Base-by-base conservation (phyloP, 2,888 invertebrate genomes). In the Dicranocentrus wangi region DNA sequence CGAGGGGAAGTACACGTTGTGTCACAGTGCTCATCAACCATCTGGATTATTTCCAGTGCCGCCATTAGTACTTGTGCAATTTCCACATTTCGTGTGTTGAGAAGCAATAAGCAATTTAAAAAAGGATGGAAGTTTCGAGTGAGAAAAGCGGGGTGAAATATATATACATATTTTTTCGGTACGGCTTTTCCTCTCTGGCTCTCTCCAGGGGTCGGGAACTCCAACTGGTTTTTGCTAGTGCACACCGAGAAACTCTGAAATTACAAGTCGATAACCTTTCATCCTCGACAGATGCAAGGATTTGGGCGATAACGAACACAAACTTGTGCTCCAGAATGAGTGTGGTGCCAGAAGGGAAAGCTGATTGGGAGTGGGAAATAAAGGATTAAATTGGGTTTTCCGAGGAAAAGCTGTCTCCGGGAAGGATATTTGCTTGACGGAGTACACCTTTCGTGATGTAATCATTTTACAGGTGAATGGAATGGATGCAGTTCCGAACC, bases 221-320 rank as follows among this genome's bases (percentile, higher is more conserved):
- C 21, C 21, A 19, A 63, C 51, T 47, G 66, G 65, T 55, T 65
- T 65, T 53, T 55, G 27, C 10, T 47, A n/a, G 15, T 47, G 13
- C 7, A 8, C 21, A 72, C 63, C 15, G 39, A 25, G 10, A n/a
- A 61, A 17, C 51, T 55, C 58, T 42, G 60, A 27, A 25, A 66
- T 32, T 63, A 42, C 63, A 77, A 69, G 77, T 77, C 69, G 69
- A 69, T 77, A 69, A 77, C 77, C 63, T 77, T 77, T 69, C 76
- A 77, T 53, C 55, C 32, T 10, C n/a, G n/a, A 10, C n/a, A 10
- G 47, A 10, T 47, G 47, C 55, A 3, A 19, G 19, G 63, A 39
- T 25, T 63, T 39, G 25, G 63, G 5, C 25, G 27, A 28, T 58
- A 15, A 47, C 47, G n/a, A 5, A 47, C 7, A 39, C 13, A 13